Conservation (phyloP, 2,797 vertebrate species). For the Cheirogaleus major region DNA sequence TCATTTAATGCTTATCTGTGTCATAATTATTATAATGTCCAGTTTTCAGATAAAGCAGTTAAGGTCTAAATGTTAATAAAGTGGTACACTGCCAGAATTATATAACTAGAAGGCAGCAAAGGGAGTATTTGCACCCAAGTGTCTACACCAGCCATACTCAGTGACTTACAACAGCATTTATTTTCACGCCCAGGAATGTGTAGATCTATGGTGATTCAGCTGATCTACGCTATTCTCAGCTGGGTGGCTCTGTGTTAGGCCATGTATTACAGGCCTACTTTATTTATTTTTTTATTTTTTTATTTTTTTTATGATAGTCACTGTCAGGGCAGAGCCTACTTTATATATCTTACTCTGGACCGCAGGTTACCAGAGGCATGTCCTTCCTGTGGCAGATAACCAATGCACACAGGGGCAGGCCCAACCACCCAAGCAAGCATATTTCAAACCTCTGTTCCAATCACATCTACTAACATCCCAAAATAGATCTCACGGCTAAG, state of each 20-base stretch:
- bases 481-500: neutral
- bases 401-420: neutral
- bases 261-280: neutral
- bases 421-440: neutral
- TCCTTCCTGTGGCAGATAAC: neutral
- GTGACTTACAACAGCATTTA: neutral
- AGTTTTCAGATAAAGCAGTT: neutral
- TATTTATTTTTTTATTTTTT: neutral
- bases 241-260: neutral
- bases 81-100: neutral
- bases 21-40: neutral
- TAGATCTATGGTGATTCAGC: neutral
- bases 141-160: neutral
- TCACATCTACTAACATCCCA: neutral
- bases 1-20: neutral
- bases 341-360: neutral
- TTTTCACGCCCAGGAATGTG: neutral
- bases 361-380: neutral
- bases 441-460: neutral
- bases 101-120: neutral
- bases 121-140: neutral
- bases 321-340: neutral
- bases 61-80: neutral
- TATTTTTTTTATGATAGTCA: too few relatives aligned
- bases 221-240: neutral